Evolutionary conservation across 1,140 invertebrate species (phyloP), one percentile per base, ranked within the genome.

Genomic region (Calycopis cecrops): DNA sequence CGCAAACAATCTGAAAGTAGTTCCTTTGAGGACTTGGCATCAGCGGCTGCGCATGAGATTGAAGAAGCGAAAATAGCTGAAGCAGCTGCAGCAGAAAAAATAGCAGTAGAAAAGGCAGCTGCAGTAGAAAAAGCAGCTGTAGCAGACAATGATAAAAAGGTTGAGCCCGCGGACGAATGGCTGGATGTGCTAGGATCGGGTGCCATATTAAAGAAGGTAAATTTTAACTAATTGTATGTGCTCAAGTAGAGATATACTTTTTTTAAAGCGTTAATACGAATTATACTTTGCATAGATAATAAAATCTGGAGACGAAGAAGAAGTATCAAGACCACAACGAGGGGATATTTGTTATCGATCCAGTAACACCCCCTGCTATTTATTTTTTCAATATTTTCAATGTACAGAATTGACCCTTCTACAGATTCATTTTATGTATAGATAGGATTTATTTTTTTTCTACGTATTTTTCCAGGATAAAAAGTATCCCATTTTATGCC

Each of bases 291-390:
- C 69, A 44, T 60, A 91, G 89, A 83, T 93, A 58, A 55, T 94
- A 42, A 90, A 86, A 69, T 69, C 88, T 67, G 93, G 94, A 10
- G 76, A 87, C 72, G 82, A 84, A 58, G 69, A 73, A 48, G 67
- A 79, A 58, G 89, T 90, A 52, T 89, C 82, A 10, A 86, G 93
- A 65, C 94, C 95, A 9, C 77, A 90, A 40, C 89, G 91, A 65
- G 90, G 90, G 48, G 92, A 95, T 69, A 83, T 93, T 40, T 95
- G 94, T 69, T n/a, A n/a, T n/a, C n/a, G n/a, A n/a, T n/a, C n/a
- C n/a, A n/a, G n/a, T n/a, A n/a, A n/a, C n/a, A n/a, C n/a, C n/a
- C n/a, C n/a, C n/a, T n/a, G n/a, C n/a, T n/a, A n/a, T n/a, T n/a
- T n/a, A n/a, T n/a, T n/a, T n/a, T n/a, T n/a, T n/a, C n/a, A n/a